phyloP scores from a whole-genome alignment of 1,140 invertebrate genomes.

The Triops cancriformis region DNA sequence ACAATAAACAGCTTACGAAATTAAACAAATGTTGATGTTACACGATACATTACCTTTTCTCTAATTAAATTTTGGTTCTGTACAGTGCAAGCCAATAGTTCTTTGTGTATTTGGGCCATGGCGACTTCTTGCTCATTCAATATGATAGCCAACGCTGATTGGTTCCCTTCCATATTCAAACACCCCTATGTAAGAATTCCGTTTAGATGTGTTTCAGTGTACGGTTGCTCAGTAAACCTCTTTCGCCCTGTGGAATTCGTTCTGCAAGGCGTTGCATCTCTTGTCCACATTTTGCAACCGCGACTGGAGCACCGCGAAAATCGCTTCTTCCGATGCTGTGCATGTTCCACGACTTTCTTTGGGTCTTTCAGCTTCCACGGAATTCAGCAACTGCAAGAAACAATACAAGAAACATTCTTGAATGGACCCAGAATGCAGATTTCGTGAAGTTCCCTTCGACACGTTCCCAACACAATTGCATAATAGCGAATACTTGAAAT shows the following conservation, averaged over 20 bases:
- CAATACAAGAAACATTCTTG: background rate
- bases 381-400: background rate
- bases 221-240: background rate
- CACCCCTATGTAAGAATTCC: constrained; percentile 16
- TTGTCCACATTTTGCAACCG: constrained; percentile 23
- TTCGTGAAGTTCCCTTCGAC: background rate
- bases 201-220: background rate
- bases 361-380: constrained; percentile 5
- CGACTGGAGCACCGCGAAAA: constrained; percentile 22
- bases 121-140: constrained; percentile 35
- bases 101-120: constrained; percentile 35
- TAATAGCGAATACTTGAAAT: background rate
- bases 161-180: constrained; percentile 25
- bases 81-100: constrained; percentile 35
- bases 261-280: constrained; percentile 23
- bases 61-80: constrained; percentile 35
- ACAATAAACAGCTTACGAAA: background rate
- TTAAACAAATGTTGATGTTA: background rate
- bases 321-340: background rate
- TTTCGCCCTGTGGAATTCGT: constrained; percentile 23
- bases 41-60: constrained; percentile 32
- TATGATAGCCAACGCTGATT: constrained; percentile 32
- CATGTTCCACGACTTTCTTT: constrained; percentile 26
- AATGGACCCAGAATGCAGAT: background rate
- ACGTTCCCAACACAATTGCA: background rate